Base-by-base conservation (phyloP, 2,888 invertebrate genomes). In the Pyrrhosoma nymphula region DNA sequence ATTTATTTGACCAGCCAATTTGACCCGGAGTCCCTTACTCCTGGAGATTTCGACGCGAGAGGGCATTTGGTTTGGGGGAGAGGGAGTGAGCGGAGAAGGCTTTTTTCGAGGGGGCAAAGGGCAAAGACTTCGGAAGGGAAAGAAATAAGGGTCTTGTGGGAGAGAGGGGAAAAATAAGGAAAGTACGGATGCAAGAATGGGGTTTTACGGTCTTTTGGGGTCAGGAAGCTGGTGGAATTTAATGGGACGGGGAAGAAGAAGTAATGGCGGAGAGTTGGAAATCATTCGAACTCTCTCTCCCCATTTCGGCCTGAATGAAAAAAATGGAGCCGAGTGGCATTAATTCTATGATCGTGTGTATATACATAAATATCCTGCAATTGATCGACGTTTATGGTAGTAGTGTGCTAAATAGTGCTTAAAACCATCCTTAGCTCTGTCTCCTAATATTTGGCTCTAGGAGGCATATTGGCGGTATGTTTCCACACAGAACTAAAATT, bases 11-110 rank as follows among this genome's bases (percentile, higher is more conserved):
- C 93, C 93, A 47, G 47, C 93, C 93, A 75, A 93, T 93, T 69
- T 93, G 93, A 93, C 93, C 93, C 69, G 69, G 69, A 93, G 93
- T 93, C 69, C 93, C 93, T 93, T 93, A 93, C 69, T 93, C 75
- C 75, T 26, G 75, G 69, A 39, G 93, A 93, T 93, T 93, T 47
- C 93, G 75, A n/a, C 47, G 75, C 30, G 35, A 89, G 93, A 89
- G 69, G 69, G 93, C 82, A 82, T 82, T 30, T 35, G 12, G 12
- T 23, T 23, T 23, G 30, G 93, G n/a, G 30, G 47, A 35, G 55
- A 35, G 23, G n/a, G 69, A 26, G 69, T 69, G 69, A 88, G 47
- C 47, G 47, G 47, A 18, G 88, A 60, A 20, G 60, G 60, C 60
- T 23, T 88, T 88, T 39, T 88, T 23, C 88, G 23, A 39, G 89